phyloP scores from a whole-genome alignment of 2,888 invertebrate genomes.

The Xylocampa areola region DNA sequence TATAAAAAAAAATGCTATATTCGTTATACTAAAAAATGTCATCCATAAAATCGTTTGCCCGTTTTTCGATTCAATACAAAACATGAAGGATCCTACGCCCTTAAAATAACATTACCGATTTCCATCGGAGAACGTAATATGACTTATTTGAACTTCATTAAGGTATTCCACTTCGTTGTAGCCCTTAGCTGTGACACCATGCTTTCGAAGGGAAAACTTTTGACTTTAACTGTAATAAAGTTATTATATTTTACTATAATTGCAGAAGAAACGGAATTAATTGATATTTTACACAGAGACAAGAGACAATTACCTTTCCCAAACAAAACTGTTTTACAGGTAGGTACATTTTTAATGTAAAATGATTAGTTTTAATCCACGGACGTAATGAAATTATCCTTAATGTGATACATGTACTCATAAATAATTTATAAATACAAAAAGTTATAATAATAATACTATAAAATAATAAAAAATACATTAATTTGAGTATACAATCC shows the following conservation, averaged over 20 bases:
- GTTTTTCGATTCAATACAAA: too few species aligned
- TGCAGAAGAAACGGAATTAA: background rate
- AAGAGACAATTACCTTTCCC: conserved; percentile 27
- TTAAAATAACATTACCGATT: background rate
- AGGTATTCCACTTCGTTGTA: conserved; percentile 11
- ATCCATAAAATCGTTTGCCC: too few species aligned
- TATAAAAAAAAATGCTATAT: too few species aligned
- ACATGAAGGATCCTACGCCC: too few species aligned
- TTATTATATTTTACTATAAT: background rate
- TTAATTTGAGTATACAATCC: too few species aligned
- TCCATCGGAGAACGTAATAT: conserved; percentile 21
- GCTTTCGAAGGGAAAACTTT: conserved; percentile 22
- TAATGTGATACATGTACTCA: too few species aligned
- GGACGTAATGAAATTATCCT: too few species aligned
- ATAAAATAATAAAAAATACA: too few species aligned
- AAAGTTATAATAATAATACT: too few species aligned
- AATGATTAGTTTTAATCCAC: too few species aligned
- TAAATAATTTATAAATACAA: too few species aligned
- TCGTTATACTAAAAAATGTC: too few species aligned
- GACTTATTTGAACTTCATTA: conserved; percentile 13
- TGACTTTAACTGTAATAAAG: conserved; percentile 14
- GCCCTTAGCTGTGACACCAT: conserved; percentile 34
- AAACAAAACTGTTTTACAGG: conserved; percentile 36
- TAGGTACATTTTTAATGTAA: conserved; percentile 19
- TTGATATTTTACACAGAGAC: conserved; percentile 11